Percentiles rank a stretch among this genome's conserved stretches.
phyloP scores from a whole-genome alignment of 2,797 vertebrate genomes.

The Alosa sapidissima region DNA sequence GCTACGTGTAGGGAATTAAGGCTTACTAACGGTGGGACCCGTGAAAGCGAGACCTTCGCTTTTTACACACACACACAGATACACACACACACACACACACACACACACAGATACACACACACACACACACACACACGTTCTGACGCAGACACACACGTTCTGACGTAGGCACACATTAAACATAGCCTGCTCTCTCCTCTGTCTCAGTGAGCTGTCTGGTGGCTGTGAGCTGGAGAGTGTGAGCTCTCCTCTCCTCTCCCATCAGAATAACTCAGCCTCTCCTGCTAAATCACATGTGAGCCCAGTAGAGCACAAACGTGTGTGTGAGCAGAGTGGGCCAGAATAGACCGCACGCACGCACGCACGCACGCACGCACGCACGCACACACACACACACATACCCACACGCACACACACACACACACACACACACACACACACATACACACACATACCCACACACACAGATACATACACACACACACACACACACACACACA shows the following conservation, averaged over 20 bases:
- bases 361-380: neutral
- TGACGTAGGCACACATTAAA: neutral
- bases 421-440: no score
- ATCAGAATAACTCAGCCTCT: conserved; percentile 2
- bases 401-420: no score
- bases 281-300: neutral
- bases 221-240: neutral
- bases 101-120: neutral
- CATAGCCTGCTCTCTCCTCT: neutral
- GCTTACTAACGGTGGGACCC: no score
- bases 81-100: neutral
- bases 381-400: no score
- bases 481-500: neutral
- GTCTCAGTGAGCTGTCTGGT: neutral
- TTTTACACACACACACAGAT: no score
- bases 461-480: no score
- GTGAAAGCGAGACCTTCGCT: no score
- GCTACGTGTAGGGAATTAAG: no score
- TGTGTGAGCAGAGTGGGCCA: neutral
- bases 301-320: neutral
- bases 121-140: neutral
- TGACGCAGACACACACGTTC: neutral
- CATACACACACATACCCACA: no score
- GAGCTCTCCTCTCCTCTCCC: neutral
- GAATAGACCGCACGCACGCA: neutral